These are phyloP conservation scores for Orchesella cincta DNA, from an alignment of 1,140 invertebrate genomes.

Conservation along the genomic window DNA sequence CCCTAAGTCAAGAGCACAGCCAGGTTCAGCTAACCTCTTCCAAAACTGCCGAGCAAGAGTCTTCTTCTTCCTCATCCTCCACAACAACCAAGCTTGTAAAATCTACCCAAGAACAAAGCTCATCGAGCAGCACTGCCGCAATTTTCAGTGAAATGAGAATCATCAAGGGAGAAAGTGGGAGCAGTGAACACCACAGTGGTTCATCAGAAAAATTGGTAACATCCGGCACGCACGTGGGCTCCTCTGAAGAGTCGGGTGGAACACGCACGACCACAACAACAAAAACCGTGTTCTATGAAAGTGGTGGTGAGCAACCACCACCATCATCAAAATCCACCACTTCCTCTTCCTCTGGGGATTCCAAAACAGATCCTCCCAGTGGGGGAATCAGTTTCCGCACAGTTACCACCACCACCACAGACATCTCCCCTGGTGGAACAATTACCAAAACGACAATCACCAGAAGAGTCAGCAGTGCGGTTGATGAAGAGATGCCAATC, in stretches of 20 bases:
- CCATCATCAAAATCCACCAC: background rate
- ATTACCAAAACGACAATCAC: constrained; percentile 39
- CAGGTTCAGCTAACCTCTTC: background rate
- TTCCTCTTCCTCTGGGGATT: background rate
- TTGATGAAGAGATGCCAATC: constrained; percentile 1
- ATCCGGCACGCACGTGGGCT: background rate
- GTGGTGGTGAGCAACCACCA: background rate
- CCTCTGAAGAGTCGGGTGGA: background rate
- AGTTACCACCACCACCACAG: constrained; percentile 32
- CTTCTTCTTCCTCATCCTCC: background rate
- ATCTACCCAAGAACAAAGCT: background rate
- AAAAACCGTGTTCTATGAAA: constrained; percentile 6
- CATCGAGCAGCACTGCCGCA: background rate
- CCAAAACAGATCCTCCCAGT: background rate
- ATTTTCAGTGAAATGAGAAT: constrained; percentile 9
- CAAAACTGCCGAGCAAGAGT: background rate
- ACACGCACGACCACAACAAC: constrained; percentile 9
- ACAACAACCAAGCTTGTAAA: background rate
- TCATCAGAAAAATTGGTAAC: background rate
- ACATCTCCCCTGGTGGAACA: constrained; percentile 36
- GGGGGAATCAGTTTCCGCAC: constrained; percentile 21
- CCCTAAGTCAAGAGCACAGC: background rate
- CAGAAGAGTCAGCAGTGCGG: constrained; percentile 35
- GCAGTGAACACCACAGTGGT: background rate
- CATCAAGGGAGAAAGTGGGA: background rate